Evolutionary conservation across 2,113 vertebrate species (phyloP).

Genomic region (Etheostoma cragini): DNA sequence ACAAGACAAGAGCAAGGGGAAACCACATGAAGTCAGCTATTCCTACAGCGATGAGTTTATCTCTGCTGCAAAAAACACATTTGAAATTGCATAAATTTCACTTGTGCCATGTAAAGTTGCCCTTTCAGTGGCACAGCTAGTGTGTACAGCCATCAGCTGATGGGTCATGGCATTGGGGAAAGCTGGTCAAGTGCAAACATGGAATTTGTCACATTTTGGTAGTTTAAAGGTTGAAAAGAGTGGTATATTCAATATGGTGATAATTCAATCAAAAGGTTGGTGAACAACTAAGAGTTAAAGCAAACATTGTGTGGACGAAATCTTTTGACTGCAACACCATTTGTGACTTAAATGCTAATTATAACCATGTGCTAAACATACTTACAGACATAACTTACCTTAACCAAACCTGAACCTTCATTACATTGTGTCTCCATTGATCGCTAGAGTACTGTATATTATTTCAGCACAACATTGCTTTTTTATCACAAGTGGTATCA

Average conservation of each 20-base stretch:
- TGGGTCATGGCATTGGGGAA: background rate
- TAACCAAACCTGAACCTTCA: background rate
- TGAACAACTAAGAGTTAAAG: background rate
- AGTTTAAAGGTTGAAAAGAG: background rate
- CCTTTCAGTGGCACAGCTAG: background rate
- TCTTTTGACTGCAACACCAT: slow-evolving; percentile 2
- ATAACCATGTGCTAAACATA: slow-evolving; percentile 1
- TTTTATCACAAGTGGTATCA: slow-evolving; percentile 73
- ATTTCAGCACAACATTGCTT: slow-evolving; percentile 57
- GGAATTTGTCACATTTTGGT: background rate
- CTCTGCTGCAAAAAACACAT: slow-evolving; percentile 24
- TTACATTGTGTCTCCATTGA: slow-evolving; percentile 26
- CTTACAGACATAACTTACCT: background rate
- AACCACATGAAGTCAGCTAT: slow-evolving; percentile 30
- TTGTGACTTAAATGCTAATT: slow-evolving; percentile 9
- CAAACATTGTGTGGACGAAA: slow-evolving; percentile 9
- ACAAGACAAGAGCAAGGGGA: slow-evolving; percentile 26
- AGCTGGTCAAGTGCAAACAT: background rate
- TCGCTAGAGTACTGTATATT: slow-evolving; percentile 41
- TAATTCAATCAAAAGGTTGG: background rate
- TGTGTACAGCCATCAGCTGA: background rate
- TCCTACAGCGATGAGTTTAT: slow-evolving; percentile 2
- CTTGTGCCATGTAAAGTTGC: background rate
- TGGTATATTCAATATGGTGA: background rate
- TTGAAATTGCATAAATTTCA: slow-evolving; percentile 44